Evolutionary conservation across 2,888 invertebrate species (phyloP).

Genomic region (Sarcophaga caerulescens): DNA sequence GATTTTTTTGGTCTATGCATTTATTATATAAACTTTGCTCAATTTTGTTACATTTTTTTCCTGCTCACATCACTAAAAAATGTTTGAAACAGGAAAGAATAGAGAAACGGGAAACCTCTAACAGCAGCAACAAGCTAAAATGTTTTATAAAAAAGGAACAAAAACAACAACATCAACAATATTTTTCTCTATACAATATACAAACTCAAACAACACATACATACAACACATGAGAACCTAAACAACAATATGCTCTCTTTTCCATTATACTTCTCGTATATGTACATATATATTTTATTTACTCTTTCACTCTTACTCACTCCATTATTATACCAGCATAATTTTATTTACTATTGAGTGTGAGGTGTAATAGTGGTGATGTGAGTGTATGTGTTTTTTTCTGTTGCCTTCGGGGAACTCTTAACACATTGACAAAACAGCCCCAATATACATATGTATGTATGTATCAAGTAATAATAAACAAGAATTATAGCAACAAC

Average conservation of each 20-base stretch:
- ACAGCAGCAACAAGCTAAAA: too few species aligned
- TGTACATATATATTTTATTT: too few species aligned
- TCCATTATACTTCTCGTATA: too few species aligned
- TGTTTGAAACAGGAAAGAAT: constrained; percentile 18
- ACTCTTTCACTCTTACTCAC: neutral
- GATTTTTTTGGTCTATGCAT: neutral
- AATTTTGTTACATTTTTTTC: neutral
- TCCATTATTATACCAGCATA: neutral
- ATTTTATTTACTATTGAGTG: neutral
- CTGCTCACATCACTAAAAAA: neutral
- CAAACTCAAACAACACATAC: neutral
- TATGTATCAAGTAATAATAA: constrained; percentile 15
- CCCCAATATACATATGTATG: too few species aligned
- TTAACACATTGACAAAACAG: constrained; percentile 57
- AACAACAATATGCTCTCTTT: constrained; percentile 19
- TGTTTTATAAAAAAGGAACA: neutral
- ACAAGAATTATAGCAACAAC: constrained; percentile 5
- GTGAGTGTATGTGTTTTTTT: neutral
- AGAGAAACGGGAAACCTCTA: neutral
- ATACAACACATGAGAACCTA: constrained; percentile 17
- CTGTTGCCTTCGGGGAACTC: constrained; percentile 53
- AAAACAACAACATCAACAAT: constrained; percentile 50
- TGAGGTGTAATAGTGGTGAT: neutral
- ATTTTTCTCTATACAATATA: constrained; percentile 12
- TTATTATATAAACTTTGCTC: neutral